Conservation (phyloP, 2,797 vertebrate genomes). For the Sebastes steindachneri region DNA sequence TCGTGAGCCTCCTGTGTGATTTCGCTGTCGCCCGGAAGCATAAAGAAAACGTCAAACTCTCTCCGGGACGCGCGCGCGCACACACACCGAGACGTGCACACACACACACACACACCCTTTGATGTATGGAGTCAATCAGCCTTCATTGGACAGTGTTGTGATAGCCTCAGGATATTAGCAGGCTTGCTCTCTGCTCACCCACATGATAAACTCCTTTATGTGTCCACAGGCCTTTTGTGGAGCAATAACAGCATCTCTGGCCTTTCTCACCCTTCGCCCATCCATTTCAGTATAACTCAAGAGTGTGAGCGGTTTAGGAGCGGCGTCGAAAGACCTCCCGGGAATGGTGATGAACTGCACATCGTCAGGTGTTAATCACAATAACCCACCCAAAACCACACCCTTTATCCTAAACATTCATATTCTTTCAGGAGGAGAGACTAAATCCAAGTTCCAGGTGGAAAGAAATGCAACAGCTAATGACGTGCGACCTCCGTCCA, state of each 20-base stretch:
- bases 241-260: conserved; percentile 62
- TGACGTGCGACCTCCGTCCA: neutral
- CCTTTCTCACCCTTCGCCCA: conserved; percentile 31
- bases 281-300: conserved; percentile 40
- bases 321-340: neutral
- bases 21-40: conserved; percentile 33
- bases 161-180: conserved; percentile 66
- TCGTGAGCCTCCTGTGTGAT: conserved; percentile 30
- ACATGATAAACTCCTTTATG: conserved; percentile 70
- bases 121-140: conserved; percentile 78
- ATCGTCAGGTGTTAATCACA: neutral
- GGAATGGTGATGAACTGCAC: neutral
- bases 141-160: conserved; percentile 57
- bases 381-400: neutral
- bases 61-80: neutral
- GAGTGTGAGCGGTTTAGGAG: neutral
- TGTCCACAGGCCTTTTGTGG: conserved; percentile 62
- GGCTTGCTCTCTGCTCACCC: conserved; percentile 48
- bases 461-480: neutral
- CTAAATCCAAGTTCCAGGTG: neutral
- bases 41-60: neutral
- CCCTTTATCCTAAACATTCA: neutral
- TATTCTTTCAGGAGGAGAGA: neutral
- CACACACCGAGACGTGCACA: neutral
- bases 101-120: conserved; percentile 10